phyloP scores from a whole-genome alignment of 2,888 invertebrate genomes.

The Pyrrhia umbra region DNA sequence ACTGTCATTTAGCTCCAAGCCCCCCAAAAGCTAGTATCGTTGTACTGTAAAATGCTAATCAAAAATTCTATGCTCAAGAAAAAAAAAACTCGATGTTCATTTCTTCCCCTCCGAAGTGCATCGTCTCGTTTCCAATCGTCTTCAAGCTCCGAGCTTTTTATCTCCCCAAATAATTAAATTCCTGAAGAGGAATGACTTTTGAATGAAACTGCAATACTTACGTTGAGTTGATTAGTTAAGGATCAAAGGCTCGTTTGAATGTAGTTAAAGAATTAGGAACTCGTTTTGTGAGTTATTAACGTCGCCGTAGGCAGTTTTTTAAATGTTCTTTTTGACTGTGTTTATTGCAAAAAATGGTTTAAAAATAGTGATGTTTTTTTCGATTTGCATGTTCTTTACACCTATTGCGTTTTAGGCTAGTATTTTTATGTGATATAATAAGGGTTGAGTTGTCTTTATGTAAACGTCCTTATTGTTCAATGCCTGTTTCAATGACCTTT shows the following conservation, averaged over 20 bases:
- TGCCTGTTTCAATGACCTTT: too few species aligned
- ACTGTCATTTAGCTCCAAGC: too few species aligned
- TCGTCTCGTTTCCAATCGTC: slow-evolving; percentile 24
- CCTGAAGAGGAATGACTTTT: slow-evolving; percentile 65
- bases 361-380: background rate
- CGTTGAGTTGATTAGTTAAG: slow-evolving; percentile 66
- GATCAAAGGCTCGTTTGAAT: slow-evolving; percentile 69
- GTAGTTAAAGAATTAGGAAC: slow-evolving; percentile 35
- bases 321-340: background rate
- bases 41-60: slow-evolving; percentile 24
- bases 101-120: slow-evolving; percentile 37
- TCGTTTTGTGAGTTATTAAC: slow-evolving; percentile 2
- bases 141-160: slow-evolving; percentile 40
- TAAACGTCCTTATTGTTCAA: too few species aligned
- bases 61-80: slow-evolving; percentile 24
- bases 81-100: background rate
- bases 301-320: background rate
- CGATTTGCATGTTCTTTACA: too few species aligned
- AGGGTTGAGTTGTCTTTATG: too few species aligned
- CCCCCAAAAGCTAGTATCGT: background rate
- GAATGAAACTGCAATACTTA: slow-evolving; percentile 64
- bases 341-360: background rate
- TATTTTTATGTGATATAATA: too few species aligned
- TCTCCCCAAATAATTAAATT: slow-evolving; percentile 68
- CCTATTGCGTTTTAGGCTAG: too few species aligned